Evolutionary conservation across 2,797 vertebrate genomes (phyloP).

Genomic region (Cynopterus sphinx): DNA sequence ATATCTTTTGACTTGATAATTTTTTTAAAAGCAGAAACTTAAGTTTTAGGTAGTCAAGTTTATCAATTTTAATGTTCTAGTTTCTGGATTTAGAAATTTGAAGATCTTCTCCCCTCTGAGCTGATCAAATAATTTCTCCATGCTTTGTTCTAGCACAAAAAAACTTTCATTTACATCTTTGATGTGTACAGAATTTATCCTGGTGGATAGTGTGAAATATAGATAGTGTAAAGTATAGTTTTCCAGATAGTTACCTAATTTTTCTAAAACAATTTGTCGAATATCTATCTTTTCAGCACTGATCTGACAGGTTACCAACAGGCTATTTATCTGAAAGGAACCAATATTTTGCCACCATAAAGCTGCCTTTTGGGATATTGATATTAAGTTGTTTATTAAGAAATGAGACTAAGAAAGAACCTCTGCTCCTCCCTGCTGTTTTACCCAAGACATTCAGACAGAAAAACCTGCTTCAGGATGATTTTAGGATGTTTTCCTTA

Average conservation of each 20-base stretch:
- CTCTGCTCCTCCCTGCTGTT: too few species aligned
- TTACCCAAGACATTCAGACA: too few species aligned
- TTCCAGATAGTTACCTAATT: not conserved
- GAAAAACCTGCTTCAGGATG: too few species aligned
- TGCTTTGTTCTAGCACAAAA: constrained; percentile 9
- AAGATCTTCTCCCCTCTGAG: not conserved
- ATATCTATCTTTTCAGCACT: not conserved
- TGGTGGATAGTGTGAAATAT: not conserved
- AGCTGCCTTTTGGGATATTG: too few species aligned
- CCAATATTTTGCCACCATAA: too few species aligned
- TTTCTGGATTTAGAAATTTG: constrained; percentile 34
- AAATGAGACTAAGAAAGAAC: too few species aligned
- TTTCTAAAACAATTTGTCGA: not conserved
- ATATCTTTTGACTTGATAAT: not conserved
- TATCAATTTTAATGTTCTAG: constrained; percentile 19
- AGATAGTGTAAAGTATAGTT: not conserved
- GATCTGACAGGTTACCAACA: not conserved
- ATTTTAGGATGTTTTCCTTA: too few species aligned
- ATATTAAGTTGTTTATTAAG: too few species aligned
- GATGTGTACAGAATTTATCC: constrained; percentile 23
- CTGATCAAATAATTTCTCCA: not conserved
- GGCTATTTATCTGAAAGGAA: too few species aligned
- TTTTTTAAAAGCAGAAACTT: constrained; percentile 10
- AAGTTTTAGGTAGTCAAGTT: not conserved
- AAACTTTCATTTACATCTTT: constrained; percentile 6